A percentile compares a stretch with the other conserved stretches of the same genome.
Evolutionary conservation across 2,888 invertebrate species (phyloP).

Genomic region (Drosophila quinaria): DNA sequence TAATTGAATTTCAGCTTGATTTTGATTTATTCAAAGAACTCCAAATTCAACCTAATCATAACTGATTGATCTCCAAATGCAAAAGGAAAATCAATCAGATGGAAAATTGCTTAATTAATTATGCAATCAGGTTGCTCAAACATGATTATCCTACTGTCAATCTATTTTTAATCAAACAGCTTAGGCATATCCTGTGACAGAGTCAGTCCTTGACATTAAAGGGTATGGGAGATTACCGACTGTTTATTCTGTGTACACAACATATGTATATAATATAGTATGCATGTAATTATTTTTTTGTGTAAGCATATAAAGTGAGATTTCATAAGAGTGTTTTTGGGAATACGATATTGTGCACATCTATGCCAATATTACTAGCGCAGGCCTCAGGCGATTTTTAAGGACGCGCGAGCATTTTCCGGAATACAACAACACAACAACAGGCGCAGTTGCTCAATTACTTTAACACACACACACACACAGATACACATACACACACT

Average conservation of each 20-base stretch:
- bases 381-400: constrained; percentile 44
- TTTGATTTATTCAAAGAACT: not conserved
- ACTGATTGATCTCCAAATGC: constrained; percentile 6
- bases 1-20: too few species aligned
- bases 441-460: constrained; percentile 52
- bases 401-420: constrained; percentile 33
- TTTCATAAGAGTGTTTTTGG: constrained; percentile 38
- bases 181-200: constrained; percentile 10
- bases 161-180: constrained; percentile 26
- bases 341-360: constrained; percentile 37
- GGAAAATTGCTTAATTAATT: constrained; percentile 11
- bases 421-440: constrained; percentile 9
- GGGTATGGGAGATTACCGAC: not conserved
- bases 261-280: not conserved
- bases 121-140: constrained; percentile 19
- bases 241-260: not conserved
- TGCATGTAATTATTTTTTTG: constrained; percentile 1
- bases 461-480: constrained; percentile 26
- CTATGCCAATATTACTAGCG: constrained; percentile 63
- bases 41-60: not conserved
- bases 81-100: constrained; percentile 12
- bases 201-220: not conserved
- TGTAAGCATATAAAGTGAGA: constrained; percentile 29
- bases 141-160: constrained; percentile 25
- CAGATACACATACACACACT: too few species aligned